These are phyloP conservation scores for Trachelipus rathkii DNA, from an alignment of 1,140 invertebrate genomes.

Conservation along the genomic window DNA sequence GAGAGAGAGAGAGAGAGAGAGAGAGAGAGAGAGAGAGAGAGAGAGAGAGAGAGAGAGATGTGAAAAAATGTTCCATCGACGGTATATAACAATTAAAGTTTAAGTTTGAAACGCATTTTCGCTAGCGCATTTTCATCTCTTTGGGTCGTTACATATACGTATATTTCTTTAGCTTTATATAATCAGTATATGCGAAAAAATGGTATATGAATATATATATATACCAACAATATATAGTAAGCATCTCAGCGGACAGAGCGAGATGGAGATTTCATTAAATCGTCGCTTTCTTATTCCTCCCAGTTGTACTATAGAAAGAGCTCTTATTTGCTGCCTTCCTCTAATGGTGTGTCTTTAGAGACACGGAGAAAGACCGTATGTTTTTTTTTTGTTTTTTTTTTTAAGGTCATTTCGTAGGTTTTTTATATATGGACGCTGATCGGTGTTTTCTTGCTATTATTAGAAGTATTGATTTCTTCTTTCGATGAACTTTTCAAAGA, in stretches of 20 bases:
- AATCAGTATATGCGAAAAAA: neutral
- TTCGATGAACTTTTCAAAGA: neutral
- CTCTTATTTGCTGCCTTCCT: conserved; percentile 4
- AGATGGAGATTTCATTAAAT: conserved; percentile 13
- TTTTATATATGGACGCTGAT: neutral
- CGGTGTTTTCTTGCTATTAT: neutral
- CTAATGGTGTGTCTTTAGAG: conserved; percentile 7
- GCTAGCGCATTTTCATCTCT: neutral
- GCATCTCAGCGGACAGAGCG: neutral
- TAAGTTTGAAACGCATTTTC: neutral
- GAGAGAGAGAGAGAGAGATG: too few relatives aligned
- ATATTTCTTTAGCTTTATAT: neutral
- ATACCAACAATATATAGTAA: neutral
- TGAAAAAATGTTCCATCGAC: neutral
- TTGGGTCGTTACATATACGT: neutral
- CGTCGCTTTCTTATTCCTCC: conserved; percentile 1
- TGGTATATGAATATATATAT: neutral
- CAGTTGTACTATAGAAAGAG: neutral
- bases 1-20: too few relatives aligned
- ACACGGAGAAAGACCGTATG: neutral
- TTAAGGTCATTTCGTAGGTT: conserved; percentile 1
- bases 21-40: too few relatives aligned
- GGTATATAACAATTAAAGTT: conserved; percentile 13
- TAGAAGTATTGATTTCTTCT: conserved; percentile 3
- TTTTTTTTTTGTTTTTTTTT: neutral